Evolutionary conservation across 2,797 vertebrate species (phyloP).

Genomic region (Onychomys arenicola): DNA sequence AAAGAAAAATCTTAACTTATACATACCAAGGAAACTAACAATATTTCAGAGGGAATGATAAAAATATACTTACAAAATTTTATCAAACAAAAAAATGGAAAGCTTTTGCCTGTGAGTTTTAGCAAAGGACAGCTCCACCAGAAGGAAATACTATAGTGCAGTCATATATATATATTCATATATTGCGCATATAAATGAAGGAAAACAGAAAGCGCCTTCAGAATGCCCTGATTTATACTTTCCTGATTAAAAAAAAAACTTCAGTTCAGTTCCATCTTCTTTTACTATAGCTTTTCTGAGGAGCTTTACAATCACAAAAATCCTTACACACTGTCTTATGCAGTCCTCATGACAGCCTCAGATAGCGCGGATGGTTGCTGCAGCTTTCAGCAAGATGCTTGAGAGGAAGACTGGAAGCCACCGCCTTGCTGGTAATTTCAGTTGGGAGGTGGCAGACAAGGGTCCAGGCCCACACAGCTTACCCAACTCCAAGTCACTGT

Average conservation of each 20-base stretch:
- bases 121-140: not conserved
- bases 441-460: not conserved
- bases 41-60: slow-evolving; percentile 52
- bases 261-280: not conserved
- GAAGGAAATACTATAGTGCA: not conserved
- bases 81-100: slow-evolving; percentile 34
- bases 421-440: not conserved
- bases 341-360: not conserved
- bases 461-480: not conserved
- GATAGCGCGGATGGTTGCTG: not conserved
- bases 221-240: slow-evolving; percentile 39
- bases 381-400: not conserved
- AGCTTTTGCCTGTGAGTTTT: slow-evolving; percentile 7
- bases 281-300: not conserved
- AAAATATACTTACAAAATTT: slow-evolving; percentile 44
- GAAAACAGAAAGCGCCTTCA: not conserved
- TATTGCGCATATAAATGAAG: too few species aligned
- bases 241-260: slow-evolving; percentile 15
- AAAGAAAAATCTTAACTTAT: slow-evolving; percentile 26
- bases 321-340: not conserved
- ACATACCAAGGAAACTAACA: slow-evolving; percentile 49
- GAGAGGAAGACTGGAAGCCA: not conserved
- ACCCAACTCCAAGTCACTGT: not conserved
- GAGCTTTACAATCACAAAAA: not conserved
- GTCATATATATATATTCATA: too few species aligned